Base-by-base conservation (phyloP, 2,888 invertebrate genomes). In the Lordiphosa andalusiaca region DNA sequence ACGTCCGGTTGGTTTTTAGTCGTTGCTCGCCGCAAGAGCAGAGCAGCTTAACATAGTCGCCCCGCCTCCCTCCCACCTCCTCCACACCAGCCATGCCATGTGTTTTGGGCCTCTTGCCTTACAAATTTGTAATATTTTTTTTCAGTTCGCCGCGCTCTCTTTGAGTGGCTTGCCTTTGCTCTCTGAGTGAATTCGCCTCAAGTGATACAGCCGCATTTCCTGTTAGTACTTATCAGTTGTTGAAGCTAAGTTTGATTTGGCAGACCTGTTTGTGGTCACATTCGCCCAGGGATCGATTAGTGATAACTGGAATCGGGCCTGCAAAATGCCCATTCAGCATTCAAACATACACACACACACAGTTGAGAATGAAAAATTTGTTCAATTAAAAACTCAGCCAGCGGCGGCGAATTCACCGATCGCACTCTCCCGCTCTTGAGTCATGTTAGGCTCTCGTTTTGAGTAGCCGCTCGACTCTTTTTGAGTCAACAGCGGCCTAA, bases 1-100 rank as follows among this genome's bases (percentile, higher is more conserved):
- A 80, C 80, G 85, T 80, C 80, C 80, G 80, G 80, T 80, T 80
- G 80, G 80, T 80, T 82, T 80, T 80, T 84, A 78, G 80, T 66
- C 62, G 68, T 13, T 60, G 67, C 23, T 48, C 48, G 49, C 64
- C 30, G 30, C 30, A 30, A 30, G 9, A 30, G 30, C 30, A 30
- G 30, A 30, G 30, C 30, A 30, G 59, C 58, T 38, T 35, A 48
- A 36, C 47, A 48, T 48, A 48, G 47, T 30, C 50, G 25, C 40
- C 39, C n/a, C 38, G 13, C 25, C 16, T n/a, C 19, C n/a, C 40
- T 1, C 39, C 5, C 16, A 4, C 16, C 10, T 4, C 37, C 21
- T 30, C 30, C 9, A 30, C 30, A 10, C 30, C 25, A 25, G 25
- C 25, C 7, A 25, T 25, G 25, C 25, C 30, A 30, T 30, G 30